These are phyloP conservation scores for Riparia riparia DNA, from an alignment of 2,113 vertebrate species.

Conservation along the genomic window DNA sequence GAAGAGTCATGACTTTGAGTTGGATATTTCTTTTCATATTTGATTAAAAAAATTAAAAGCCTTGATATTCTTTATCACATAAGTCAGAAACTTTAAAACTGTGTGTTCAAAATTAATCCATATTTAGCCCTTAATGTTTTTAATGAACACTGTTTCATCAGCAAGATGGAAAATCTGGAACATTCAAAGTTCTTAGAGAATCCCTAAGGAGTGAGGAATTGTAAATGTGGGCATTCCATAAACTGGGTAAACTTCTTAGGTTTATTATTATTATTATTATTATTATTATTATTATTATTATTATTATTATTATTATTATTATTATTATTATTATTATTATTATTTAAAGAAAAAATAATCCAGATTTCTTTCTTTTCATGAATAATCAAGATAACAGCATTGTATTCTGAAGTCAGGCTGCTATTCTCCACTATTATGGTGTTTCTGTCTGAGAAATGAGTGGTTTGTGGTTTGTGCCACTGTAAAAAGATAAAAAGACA, in stretches of 20 bases:
- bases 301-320: not conserved
- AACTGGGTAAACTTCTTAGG: not conserved
- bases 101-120: not conserved
- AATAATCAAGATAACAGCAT: not conserved
- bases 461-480: not conserved
- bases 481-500: not conserved
- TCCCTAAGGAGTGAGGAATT: not conserved
- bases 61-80: not conserved
- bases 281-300: not conserved
- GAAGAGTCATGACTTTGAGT: not conserved
- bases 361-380: not conserved
- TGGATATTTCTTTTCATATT: not conserved
- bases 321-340: not conserved
- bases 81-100: not conserved
- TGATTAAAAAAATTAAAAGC: not conserved
- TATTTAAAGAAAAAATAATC: not conserved
- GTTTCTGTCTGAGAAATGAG: not conserved
- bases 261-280: not conserved
- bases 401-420: not conserved
- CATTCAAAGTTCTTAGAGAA: not conserved
- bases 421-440: not conserved
- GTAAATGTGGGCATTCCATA: not conserved
- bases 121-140: not conserved
- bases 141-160: not conserved
- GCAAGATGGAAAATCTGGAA: not conserved